phyloP scores from a whole-genome alignment of 2,888 invertebrate genomes.

The Leptopilina myrica region DNA sequence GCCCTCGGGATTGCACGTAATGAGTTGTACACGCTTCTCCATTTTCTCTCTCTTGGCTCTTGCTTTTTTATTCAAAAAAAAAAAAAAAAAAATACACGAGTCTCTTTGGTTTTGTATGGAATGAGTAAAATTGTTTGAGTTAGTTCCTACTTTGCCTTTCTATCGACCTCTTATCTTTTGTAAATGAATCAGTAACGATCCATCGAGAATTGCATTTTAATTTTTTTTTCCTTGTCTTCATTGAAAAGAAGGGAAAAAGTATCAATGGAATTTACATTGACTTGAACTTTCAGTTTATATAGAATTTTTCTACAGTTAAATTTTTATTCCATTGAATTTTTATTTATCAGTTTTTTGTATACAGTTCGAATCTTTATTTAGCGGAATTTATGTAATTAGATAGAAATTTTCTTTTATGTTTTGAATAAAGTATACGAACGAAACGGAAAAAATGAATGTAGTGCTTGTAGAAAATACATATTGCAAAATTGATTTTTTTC shows the following conservation, averaged over 20 bases:
- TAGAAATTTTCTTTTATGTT: too few relatives aligned
- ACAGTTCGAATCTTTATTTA: too few relatives aligned
- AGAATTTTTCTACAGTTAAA: too few relatives aligned
- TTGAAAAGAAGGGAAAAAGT: too few relatives aligned
- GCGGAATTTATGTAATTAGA: too few relatives aligned
- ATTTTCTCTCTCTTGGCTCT: slow-evolving; percentile 46
- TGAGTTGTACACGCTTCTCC: slow-evolving; percentile 69
- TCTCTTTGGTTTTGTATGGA: slow-evolving; percentile 57
- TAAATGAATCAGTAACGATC: neutral
- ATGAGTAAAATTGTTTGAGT: slow-evolving; percentile 51
- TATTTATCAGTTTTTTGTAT: too few relatives aligned
- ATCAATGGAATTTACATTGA: too few relatives aligned
- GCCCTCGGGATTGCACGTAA: slow-evolving; percentile 69
- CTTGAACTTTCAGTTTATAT: too few relatives aligned
- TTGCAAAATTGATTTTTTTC: neutral
- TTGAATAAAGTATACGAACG: too few relatives aligned
- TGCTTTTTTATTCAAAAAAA: slow-evolving; percentile 31
- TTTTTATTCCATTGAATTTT: too few relatives aligned
- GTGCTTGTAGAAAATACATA: neutral
- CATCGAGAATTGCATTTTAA: neutral
- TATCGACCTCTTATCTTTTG: slow-evolving; percentile 43
- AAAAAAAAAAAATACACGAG: slow-evolving; percentile 30
- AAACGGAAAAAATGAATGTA: neutral
- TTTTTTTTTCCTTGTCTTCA: too few relatives aligned
- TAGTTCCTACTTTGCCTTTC: slow-evolving; percentile 48